phyloP scores from a whole-genome alignment of 2,888 invertebrate genomes.

The Parascotia fuliginaria region DNA sequence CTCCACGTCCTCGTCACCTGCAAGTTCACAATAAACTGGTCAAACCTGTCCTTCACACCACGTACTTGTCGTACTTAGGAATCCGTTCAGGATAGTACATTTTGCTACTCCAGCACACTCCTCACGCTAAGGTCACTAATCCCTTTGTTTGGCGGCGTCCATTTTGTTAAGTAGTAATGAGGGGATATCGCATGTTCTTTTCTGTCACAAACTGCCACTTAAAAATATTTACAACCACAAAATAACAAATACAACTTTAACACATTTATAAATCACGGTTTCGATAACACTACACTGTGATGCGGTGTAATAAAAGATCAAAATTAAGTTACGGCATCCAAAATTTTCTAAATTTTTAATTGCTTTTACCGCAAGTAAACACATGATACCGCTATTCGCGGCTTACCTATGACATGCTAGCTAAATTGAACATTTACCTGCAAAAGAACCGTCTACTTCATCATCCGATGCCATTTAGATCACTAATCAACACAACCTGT shows the following conservation, averaged over 20 bases:
- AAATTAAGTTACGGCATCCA: slow-evolving; percentile 49
- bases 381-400: slow-evolving; percentile 87
- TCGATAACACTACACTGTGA: slow-evolving; percentile 40
- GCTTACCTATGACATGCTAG: slow-evolving; percentile 86
- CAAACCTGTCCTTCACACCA: slow-evolving; percentile 66
- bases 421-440: slow-evolving; percentile 89
- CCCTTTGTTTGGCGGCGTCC: slow-evolving; percentile 92
- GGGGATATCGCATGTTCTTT: slow-evolving; percentile 89
- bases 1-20: slow-evolving; percentile 90
- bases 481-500: slow-evolving; percentile 71
- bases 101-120: slow-evolving; percentile 65
- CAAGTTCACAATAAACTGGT: slow-evolving; percentile 75
- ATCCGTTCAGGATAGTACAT: slow-evolving; percentile 54
- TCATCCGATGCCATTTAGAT: slow-evolving; percentile 93
- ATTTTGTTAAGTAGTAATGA: slow-evolving; percentile 91
- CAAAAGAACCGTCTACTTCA: slow-evolving; percentile 94
- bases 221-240: slow-evolving; percentile 83
- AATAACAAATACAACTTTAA: slow-evolving; percentile 70
- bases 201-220: slow-evolving; percentile 85
- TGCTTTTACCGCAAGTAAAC: slow-evolving; percentile 85
- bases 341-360: slow-evolving; percentile 82
- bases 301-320: slow-evolving; percentile 34
- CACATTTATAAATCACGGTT: slow-evolving; percentile 47
- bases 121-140: slow-evolving; percentile 87
- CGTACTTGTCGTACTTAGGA: slow-evolving; percentile 58